Conservation (phyloP, 2,797 vertebrate species). For the Sylvilagus floridanus region DNA sequence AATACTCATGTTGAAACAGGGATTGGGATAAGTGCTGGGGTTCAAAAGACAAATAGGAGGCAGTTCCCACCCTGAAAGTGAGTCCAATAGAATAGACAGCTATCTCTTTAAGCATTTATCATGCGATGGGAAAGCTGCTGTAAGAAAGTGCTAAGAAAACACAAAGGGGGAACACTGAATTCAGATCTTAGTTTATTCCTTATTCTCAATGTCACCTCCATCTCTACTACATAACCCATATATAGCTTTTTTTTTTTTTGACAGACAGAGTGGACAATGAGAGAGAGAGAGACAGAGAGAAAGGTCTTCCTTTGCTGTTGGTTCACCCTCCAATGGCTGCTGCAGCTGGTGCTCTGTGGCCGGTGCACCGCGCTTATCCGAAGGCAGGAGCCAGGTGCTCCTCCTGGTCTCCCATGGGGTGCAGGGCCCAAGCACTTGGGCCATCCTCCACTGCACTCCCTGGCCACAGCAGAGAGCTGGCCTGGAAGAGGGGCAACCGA, state of each 20-base stretch:
- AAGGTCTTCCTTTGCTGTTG: too few relatives aligned
- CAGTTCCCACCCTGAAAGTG: not conserved
- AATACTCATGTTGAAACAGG: not conserved
- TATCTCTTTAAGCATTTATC: not conserved
- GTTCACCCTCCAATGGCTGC: too few relatives aligned
- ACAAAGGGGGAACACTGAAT: not conserved
- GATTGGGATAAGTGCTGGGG: not conserved
- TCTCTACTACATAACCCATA: not conserved
- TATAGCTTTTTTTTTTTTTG: not conserved
- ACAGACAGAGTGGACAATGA: too few relatives aligned
- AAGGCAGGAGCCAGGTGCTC: too few relatives aligned
- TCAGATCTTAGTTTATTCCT: not conserved
- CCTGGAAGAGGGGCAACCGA: too few relatives aligned
- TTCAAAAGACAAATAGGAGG: conserved; percentile 26
- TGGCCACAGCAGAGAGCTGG: too few relatives aligned
- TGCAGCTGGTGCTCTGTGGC: too few relatives aligned
- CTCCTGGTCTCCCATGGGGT: too few relatives aligned
- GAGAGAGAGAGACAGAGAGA: too few relatives aligned
- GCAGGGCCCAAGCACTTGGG: too few relatives aligned
- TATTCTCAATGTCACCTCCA: not conserved
- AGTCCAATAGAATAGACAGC: not conserved
- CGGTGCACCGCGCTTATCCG: too few relatives aligned
- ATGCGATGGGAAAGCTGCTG: not conserved
- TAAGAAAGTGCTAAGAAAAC: not conserved
- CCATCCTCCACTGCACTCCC: too few relatives aligned